Evolutionary conservation across 2,888 invertebrate species (phyloP).

Genomic region (Gasteruption jaculator): DNA sequence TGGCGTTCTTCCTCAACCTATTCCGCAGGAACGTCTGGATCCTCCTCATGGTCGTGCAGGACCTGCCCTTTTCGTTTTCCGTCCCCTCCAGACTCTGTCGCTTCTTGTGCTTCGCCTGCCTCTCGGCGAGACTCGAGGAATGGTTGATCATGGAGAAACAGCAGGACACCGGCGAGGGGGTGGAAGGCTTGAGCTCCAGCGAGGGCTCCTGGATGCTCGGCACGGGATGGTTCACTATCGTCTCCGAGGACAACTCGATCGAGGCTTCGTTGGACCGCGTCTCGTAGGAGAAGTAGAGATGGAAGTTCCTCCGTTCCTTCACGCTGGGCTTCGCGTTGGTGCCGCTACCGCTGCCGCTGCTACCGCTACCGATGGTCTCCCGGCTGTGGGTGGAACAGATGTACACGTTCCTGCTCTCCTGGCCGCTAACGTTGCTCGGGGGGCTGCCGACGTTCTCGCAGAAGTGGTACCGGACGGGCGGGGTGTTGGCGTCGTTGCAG

Average conservation of each 20-base stretch:
- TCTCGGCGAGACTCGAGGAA: constrained; percentile 21
- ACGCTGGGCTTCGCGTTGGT: constrained; percentile 8
- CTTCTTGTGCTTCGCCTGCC: constrained; percentile 16
- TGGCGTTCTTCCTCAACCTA: constrained; percentile 34
- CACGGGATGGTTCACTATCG: constrained; percentile 21
- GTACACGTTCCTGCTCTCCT: constrained; percentile 29
- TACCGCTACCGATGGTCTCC: not conserved
- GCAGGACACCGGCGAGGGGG: constrained; percentile 47
- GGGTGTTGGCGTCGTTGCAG: constrained; percentile 14
- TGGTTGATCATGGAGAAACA: constrained; percentile 42
- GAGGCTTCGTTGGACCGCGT: constrained; percentile 36
- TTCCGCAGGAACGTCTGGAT: constrained; percentile 42
- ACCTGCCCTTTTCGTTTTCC: constrained; percentile 20
- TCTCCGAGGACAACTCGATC: constrained; percentile 38
- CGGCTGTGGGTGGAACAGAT: constrained; percentile 35
- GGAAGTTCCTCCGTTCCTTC: constrained; percentile 37
- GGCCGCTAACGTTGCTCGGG: too few species aligned
- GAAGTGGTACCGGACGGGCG: constrained; percentile 33
- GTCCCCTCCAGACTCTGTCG: constrained; percentile 2
- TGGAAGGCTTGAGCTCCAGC: constrained; percentile 38
- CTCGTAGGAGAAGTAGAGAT: constrained; percentile 43
- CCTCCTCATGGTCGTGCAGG: constrained; percentile 40
- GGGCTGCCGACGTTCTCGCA: too few species aligned
- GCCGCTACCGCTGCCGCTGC: constrained; percentile 11
- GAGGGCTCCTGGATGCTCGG: too few species aligned